Conservation (phyloP, 2,797 vertebrate genomes). For the Neosilurus mollespiculum region DNA sequence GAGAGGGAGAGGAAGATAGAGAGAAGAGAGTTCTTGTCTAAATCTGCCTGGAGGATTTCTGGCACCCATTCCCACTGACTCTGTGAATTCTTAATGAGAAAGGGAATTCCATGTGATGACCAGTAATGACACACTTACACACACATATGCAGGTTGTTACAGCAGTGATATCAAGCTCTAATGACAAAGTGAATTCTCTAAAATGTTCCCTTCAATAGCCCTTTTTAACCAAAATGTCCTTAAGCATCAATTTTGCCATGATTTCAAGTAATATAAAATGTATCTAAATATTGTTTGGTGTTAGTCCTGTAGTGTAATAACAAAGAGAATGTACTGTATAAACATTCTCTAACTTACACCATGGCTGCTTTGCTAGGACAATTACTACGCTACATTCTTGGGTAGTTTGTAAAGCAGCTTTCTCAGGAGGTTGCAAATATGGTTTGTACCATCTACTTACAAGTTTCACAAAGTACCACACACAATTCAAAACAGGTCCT, state of each 20-base stretch:
- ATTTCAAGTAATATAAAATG: not conserved
- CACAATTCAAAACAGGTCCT: constrained; percentile 41
- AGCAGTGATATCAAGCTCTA: constrained; percentile 38
- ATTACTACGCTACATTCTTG: constrained; percentile 1
- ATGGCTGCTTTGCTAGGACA: not conserved
- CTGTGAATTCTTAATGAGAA: constrained; percentile 51
- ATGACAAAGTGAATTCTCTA: constrained; percentile 30
- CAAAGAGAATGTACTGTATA: not conserved
- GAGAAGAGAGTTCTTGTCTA: constrained; percentile 46
- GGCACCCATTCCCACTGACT: constrained; percentile 47
- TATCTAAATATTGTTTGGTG: not conserved
- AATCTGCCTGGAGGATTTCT: constrained; percentile 56
- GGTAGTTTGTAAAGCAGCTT: constrained; percentile 33
- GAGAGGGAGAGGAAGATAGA: constrained; percentile 41
- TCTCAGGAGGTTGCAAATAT: constrained; percentile 38
- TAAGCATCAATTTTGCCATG: not conserved
- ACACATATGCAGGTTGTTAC: constrained; percentile 36
- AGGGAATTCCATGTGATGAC: constrained; percentile 58
- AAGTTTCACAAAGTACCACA: constrained; percentile 35
- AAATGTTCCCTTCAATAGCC: not conserved
- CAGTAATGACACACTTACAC: constrained; percentile 55
- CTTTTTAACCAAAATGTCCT: not conserved
- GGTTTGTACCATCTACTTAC: constrained; percentile 35
- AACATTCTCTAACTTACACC: not conserved
- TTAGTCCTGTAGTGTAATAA: constrained; percentile 2